Conservation (phyloP, 2,888 invertebrate species). For the Archips xylosteana region DNA sequence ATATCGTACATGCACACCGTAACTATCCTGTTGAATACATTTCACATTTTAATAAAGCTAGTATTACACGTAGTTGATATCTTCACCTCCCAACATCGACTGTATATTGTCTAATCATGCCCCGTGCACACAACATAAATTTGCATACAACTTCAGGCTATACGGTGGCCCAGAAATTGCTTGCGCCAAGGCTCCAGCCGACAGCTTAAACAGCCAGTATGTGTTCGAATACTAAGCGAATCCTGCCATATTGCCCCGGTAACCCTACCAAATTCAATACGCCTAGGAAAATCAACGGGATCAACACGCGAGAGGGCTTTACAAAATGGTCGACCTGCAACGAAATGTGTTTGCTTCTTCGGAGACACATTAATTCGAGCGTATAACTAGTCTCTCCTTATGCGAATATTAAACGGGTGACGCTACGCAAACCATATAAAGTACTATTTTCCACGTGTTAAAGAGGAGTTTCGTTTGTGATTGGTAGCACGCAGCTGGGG, state of each 20-base stretch:
- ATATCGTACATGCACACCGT: not conserved
- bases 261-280: conserved; percentile 33
- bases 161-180: conserved; percentile 39
- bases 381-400: conserved; percentile 57
- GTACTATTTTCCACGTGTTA: conserved; percentile 41
- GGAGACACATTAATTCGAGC: conserved; percentile 56
- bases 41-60: conserved; percentile 2
- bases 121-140: conserved; percentile 37
- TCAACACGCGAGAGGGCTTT: conserved; percentile 11
- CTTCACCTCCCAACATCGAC: conserved; percentile 17
- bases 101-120: conserved; percentile 36
- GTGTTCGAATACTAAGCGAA: conserved; percentile 43
- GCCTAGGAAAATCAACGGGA: not conserved
- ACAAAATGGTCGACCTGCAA: conserved; percentile 35
- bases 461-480: conserved; percentile 44
- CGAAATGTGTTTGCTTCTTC: conserved; percentile 46
- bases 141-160: conserved; percentile 38
- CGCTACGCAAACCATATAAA: conserved; percentile 36
- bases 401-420: conserved; percentile 49
- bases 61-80: conserved; percentile 1
- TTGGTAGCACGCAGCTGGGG: conserved; percentile 41
- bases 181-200: conserved; percentile 24
- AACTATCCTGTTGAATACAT: not conserved
- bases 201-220: conserved; percentile 40
- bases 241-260: conserved; percentile 36